A percentile compares a stretch with the other conserved stretches of the same genome.
Evolutionary conservation across 2,113 vertebrate species (phyloP).

Genomic region (Paraplagusia blochii): DNA sequence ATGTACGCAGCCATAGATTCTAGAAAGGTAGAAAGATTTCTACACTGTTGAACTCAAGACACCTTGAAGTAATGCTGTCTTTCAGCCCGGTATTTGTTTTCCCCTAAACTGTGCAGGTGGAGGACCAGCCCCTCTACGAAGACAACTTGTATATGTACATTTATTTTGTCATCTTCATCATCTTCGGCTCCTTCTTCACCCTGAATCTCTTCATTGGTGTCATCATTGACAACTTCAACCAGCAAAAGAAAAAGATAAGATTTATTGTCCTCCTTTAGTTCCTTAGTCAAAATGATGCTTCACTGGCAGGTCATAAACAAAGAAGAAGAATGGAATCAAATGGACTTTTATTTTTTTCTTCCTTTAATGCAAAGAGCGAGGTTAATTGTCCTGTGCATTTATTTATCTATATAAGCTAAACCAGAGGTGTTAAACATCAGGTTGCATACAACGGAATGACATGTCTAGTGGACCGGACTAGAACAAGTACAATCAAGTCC

Average conservation of each 20-base stretch:
- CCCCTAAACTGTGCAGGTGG: constrained; percentile 64
- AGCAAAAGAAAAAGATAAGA: constrained; percentile 99
- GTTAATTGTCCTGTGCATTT: no score
- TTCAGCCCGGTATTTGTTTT: background rate
- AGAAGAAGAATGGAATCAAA: no score
- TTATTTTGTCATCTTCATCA: constrained; percentile 99
- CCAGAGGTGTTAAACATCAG: no score
- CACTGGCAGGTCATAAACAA: no score
- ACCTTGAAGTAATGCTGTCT: background rate
- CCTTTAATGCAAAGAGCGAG: no score
- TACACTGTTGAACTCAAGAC: background rate
- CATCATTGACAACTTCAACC: constrained; percentile 99
- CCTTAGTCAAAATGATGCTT: background rate
- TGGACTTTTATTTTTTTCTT: no score
- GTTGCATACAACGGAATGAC: no score
- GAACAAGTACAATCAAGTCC: no score
- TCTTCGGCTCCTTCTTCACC: constrained; percentile 99
- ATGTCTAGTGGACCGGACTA: no score
- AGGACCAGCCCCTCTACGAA: constrained; percentile 90
- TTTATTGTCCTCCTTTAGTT: constrained; percentile 22
- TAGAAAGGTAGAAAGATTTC: constrained; percentile 79
- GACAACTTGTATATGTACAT: constrained; percentile 99
- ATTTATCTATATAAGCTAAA: no score
- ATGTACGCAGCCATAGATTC: constrained; percentile 99
- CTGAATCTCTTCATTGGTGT: constrained; percentile 98